Percentiles rank a stretch among this genome's conserved stretches.
These are phyloP conservation scores for Etia nguti DNA, from an alignment of 2,113 vertebrate genomes.

Conservation along the genomic window DNA sequence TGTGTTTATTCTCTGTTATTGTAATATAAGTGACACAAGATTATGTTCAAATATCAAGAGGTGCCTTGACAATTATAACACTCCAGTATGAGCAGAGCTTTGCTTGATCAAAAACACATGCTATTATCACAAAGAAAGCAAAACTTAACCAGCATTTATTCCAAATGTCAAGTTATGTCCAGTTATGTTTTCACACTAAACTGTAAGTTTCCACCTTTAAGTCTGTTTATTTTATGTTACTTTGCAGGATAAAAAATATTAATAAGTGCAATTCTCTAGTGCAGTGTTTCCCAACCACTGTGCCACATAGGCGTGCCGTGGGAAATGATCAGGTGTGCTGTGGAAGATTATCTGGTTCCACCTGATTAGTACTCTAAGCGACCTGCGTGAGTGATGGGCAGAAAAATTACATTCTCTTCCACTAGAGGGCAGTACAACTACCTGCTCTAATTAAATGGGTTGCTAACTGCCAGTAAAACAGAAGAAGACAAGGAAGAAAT, in stretches of 20 bases:
- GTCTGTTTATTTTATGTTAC: not conserved
- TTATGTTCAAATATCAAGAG: not conserved
- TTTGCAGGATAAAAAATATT: not conserved
- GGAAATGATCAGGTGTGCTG: not conserved
- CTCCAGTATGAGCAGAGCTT: not conserved
- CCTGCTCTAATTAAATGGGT: not conserved
- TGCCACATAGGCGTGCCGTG: not conserved
- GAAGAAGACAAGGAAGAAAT: not conserved
- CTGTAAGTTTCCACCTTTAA: not conserved
- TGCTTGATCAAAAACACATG: not conserved
- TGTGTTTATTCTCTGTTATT: not conserved
- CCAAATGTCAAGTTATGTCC: not conserved
- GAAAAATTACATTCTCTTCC: not conserved
- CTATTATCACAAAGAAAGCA: not conserved
- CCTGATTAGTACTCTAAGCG: not conserved
- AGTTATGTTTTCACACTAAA: not conserved
- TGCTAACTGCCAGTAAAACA: not conserved
- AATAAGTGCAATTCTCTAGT: accelerated
- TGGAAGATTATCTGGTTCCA: not conserved
- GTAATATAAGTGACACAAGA: not conserved
- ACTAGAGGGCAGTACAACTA: not conserved
- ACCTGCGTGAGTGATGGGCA: not conserved
- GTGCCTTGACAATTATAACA: not conserved
- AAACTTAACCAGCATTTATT: not conserved
- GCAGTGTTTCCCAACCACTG: not conserved